These are phyloP conservation scores for Crepidodera aurea DNA, from an alignment of 2,888 invertebrate species.

Conservation along the genomic window DNA sequence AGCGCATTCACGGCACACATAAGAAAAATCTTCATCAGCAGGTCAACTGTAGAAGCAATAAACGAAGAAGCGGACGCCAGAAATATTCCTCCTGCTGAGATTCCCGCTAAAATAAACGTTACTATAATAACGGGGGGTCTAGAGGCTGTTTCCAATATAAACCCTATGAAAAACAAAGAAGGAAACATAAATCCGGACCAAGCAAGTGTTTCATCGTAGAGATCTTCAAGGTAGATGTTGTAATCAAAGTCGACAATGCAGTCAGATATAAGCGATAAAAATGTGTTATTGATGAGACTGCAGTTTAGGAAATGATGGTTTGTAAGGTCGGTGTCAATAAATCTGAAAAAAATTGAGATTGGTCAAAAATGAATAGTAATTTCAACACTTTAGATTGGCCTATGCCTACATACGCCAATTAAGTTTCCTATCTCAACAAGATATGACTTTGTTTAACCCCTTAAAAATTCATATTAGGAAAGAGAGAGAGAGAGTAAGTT, in stretches of 20 bases:
- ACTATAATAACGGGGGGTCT: constrained; percentile 44
- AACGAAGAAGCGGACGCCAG: constrained; percentile 61
- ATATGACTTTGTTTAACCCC: no score
- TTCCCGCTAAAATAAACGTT: constrained; percentile 58
- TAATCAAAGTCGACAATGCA: constrained; percentile 65
- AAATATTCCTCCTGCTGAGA: constrained; percentile 65
- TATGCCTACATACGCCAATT: no score
- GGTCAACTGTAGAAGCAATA: constrained; percentile 53
- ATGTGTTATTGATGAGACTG: constrained; percentile 66
- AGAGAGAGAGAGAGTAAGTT: no score
- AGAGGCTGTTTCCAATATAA: constrained; percentile 51
- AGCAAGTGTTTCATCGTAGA: constrained; percentile 56
- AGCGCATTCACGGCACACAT: constrained; percentile 64
- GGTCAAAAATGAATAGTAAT: no score
- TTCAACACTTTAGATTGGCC: no score
- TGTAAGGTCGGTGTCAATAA: constrained; percentile 74
- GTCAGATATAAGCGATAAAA: constrained; percentile 58
- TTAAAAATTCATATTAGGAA: no score
- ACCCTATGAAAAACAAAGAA: constrained; percentile 59
- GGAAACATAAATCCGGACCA: constrained; percentile 63
- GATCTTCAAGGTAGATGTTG: constrained; percentile 67
- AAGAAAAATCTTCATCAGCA: constrained; percentile 62
- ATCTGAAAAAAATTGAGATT: no score
- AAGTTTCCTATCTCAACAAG: no score
- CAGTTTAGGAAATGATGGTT: constrained; percentile 69